Percentiles rank a stretch among this genome's conserved stretches.
Evolutionary conservation across 2,888 invertebrate genomes (phyloP).

Genomic region (Apamea epomidion): DNA sequence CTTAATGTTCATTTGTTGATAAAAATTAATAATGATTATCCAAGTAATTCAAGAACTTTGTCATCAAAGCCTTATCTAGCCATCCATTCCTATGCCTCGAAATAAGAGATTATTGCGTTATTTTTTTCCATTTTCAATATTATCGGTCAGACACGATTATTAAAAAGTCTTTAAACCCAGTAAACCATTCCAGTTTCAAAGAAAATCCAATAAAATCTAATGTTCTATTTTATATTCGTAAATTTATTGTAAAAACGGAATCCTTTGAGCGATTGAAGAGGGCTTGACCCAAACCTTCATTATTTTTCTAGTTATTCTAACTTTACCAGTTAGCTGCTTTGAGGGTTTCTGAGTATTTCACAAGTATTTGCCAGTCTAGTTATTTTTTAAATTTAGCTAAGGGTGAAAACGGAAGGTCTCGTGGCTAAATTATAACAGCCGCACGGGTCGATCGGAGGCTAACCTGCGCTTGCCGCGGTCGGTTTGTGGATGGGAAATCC

Average conservation of each 20-base stretch:
- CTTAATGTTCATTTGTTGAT: no score
- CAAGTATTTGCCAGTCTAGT: constrained; percentile 36
- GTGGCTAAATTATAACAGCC: no score
- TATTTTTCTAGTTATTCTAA: constrained; percentile 61
- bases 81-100: neutral
- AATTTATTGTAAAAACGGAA: constrained; percentile 47
- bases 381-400: constrained; percentile 22
- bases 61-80: neutral
- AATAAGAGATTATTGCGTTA: neutral
- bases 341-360: constrained; percentile 36
- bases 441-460: neutral
- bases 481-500: neutral
- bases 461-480: neutral
- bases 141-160: neutral
- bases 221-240: constrained; percentile 47
- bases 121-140: neutral
- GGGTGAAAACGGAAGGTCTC: constrained; percentile 4
- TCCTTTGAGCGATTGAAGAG: constrained; percentile 47
- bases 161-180: constrained; percentile 20
- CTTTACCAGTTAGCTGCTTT: constrained; percentile 47
- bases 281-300: constrained; percentile 62
- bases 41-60: neutral
- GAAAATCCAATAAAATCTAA: constrained; percentile 44
- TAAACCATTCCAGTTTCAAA: constrained; percentile 9
- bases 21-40: neutral